Conservation (phyloP, 2,888 invertebrate species). For the Crossocerus cetratus region DNA sequence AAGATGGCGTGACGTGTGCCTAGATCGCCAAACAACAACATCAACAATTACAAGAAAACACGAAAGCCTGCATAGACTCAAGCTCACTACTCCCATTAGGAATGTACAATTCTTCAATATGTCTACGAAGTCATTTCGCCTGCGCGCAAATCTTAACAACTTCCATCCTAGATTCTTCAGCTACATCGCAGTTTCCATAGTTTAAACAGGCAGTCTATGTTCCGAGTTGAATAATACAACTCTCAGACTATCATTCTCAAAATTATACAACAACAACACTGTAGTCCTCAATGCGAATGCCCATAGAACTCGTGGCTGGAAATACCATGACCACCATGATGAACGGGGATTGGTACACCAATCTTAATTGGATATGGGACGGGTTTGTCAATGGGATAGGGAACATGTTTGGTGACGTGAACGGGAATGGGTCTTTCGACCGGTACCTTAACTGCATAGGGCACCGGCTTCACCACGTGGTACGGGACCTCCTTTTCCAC, state of each 20-base stretch:
- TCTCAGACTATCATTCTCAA: too few species aligned
- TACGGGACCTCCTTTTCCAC: slow-evolving; percentile 78
- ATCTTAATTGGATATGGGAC: slow-evolving; percentile 82
- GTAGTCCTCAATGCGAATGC: neutral
- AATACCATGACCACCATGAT: neutral
- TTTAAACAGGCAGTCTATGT: too few species aligned
- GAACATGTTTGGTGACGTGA: slow-evolving; percentile 72
- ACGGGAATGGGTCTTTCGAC: slow-evolving; percentile 82
- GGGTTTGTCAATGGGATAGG: slow-evolving; percentile 82
- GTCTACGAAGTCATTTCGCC: too few species aligned
- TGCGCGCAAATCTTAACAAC: too few species aligned
- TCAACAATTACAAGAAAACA: neutral
- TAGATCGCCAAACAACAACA: too few species aligned
- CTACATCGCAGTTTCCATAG: too few species aligned
- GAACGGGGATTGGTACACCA: slow-evolving; percentile 81
- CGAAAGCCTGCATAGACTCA: neutral
- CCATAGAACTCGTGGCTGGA: neutral
- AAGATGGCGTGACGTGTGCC: slow-evolving; percentile 16
- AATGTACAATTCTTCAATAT: too few species aligned
- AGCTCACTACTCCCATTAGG: too few species aligned
- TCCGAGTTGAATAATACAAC: too few species aligned
- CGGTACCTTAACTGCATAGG: slow-evolving; percentile 81
- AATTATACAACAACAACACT: too few species aligned
- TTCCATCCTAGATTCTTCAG: too few species aligned
- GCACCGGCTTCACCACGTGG: slow-evolving; percentile 87